A percentile compares a stretch with the other conserved stretches of the same genome.
Evolutionary conservation across 2,888 invertebrate genomes (phyloP).

Genomic region (Watsonalla cultraria): DNA sequence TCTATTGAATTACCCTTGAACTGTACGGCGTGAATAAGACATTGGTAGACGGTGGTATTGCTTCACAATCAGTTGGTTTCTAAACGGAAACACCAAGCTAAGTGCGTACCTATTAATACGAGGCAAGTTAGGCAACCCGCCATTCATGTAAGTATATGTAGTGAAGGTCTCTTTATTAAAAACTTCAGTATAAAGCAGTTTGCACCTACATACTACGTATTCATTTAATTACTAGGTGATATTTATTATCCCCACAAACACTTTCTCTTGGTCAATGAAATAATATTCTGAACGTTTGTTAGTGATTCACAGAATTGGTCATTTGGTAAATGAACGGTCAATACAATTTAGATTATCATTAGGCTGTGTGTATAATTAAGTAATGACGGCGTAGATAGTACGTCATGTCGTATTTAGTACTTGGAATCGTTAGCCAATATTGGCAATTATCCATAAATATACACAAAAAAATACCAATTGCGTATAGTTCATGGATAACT

Average conservation of each 20-base stretch:
- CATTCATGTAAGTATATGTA: slow-evolving; percentile 49
- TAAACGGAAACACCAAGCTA: slow-evolving; percentile 60
- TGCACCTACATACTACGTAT: background rate
- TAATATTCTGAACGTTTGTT: no score
- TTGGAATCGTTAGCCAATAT: background rate
- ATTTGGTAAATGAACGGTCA: no score
- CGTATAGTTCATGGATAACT: background rate
- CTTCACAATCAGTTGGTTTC: slow-evolving; percentile 54
- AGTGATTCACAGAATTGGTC: no score
- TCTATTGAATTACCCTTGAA: slow-evolving; percentile 27
- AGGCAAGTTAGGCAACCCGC: slow-evolving; percentile 49
- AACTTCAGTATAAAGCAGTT: slow-evolving; percentile 33
- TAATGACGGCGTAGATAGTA: no score
- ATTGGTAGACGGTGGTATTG: slow-evolving; percentile 38
- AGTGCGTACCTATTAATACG: slow-evolving; percentile 38
- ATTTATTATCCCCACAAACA: no score
- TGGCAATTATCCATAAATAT: background rate
- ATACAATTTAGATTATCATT: no score
- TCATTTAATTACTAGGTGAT: no score
- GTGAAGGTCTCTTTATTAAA: slow-evolving; percentile 54
- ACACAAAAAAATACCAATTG: background rate
- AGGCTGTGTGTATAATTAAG: no score
- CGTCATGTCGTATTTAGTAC: background rate
- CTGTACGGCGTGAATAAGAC: slow-evolving; percentile 29
- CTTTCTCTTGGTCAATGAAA: no score